Evolutionary conservation across 1,140 invertebrate species (phyloP).

Genomic region (Bombus haemorrhoidalis): DNA sequence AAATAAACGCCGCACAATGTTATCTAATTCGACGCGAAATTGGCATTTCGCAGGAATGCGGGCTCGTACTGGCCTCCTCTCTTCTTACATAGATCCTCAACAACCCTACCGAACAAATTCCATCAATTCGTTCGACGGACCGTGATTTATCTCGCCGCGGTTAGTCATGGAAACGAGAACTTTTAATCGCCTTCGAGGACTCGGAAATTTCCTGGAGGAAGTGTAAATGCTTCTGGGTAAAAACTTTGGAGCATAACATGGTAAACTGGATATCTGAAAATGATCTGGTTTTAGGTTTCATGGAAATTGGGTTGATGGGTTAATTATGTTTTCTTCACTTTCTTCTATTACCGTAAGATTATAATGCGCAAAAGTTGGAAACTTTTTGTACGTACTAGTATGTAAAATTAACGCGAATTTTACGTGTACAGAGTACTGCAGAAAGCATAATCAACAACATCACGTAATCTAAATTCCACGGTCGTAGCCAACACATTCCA

Average conservation of each 20-base stretch:
- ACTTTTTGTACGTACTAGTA: not conserved
- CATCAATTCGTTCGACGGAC: not conserved
- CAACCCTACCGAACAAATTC: not conserved
- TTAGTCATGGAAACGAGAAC: not conserved
- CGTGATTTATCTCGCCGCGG: not conserved
- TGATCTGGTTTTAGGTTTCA: not conserved
- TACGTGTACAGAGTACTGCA: not conserved
- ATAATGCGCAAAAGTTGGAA: not conserved
- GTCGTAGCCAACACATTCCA: not conserved
- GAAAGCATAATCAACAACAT: not conserved
- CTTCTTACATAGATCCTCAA: conserved; percentile 38
- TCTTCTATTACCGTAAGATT: not conserved
- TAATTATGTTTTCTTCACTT: not conserved
- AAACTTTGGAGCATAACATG: not conserved
- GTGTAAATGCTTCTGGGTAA: not conserved
- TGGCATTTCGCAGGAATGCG: conserved; percentile 65
- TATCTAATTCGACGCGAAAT: conserved; percentile 71
- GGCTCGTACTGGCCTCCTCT: conserved; percentile 33
- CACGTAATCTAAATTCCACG: not conserved
- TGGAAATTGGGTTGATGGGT: not conserved
- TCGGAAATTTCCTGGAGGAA: not conserved
- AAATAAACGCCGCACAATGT: conserved; percentile 61
- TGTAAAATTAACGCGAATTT: not conserved
- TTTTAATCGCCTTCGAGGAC: not conserved
- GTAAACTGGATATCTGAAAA: conserved; percentile 4